These are phyloP conservation scores for Xyrauchen texanus DNA, from an alignment of 2,113 vertebrate genomes.

Conservation along the genomic window DNA sequence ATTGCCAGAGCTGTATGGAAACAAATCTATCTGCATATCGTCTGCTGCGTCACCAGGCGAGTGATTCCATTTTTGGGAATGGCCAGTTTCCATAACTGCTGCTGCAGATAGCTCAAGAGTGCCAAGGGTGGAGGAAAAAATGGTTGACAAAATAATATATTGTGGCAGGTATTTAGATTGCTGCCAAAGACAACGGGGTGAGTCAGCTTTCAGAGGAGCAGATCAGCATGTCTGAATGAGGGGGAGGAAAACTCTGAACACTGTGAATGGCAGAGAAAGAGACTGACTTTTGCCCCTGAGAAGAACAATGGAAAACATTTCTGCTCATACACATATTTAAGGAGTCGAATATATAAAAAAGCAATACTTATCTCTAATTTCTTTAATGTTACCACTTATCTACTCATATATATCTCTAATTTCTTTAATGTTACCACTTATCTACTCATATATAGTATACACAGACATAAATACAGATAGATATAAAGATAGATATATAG, in stretches of 20 bases:
- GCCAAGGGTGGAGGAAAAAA: constrained; percentile 29
- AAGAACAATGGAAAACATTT: background rate
- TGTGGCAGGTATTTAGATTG: constrained; percentile 58
- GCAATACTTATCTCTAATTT: too few relatives aligned
- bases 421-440: too few relatives aligned
- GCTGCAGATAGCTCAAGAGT: background rate
- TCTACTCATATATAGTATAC: too few relatives aligned
- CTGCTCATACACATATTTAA: background rate
- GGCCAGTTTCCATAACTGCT: constrained; percentile 1
- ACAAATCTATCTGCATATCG: background rate
- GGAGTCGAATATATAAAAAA: too few relatives aligned
- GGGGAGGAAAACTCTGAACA: background rate
- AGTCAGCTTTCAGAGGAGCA: constrained; percentile 61
- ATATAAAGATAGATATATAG: too few relatives aligned
- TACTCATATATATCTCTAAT: too few relatives aligned
- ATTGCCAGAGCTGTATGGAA: constrained; percentile 18
- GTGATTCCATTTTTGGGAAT: constrained; percentile 15
- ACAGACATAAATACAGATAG: too few relatives aligned
- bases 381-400: too few relatives aligned
- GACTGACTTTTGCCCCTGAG: constrained; percentile 38
- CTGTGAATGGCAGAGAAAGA: constrained; percentile 1
- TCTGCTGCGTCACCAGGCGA: constrained; percentile 1
- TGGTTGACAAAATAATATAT: constrained; percentile 53
- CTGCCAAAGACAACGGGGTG: constrained; percentile 67
- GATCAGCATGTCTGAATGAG: background rate